A percentile compares a stretch with the other conserved stretches of the same genome.
Evolutionary conservation across 2,113 vertebrate species (phyloP).

Genomic region (Callocephalon fimbriatum): DNA sequence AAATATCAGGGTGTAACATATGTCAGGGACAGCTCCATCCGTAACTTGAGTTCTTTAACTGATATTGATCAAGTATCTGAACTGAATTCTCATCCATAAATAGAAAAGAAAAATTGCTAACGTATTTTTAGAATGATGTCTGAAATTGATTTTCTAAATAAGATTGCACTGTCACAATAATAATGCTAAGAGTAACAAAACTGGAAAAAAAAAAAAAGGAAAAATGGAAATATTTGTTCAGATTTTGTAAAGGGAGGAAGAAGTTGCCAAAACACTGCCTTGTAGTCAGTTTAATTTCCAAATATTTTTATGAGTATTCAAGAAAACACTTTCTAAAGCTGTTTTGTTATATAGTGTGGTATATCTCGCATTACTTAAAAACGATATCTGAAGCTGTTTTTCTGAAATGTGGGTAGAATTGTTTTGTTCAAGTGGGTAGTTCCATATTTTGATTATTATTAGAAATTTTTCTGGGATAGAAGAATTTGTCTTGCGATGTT

Average conservation of each 20-base stretch:
- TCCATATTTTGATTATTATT: not conserved
- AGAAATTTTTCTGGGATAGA: not conserved
- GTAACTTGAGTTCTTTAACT: not conserved
- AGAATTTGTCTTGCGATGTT: not conserved
- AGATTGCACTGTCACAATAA: fast-evolving
- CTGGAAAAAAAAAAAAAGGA: not conserved
- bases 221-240: not conserved
- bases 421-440: not conserved
- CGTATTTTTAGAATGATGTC: not conserved
- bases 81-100: not conserved
- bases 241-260: not conserved
- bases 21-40: not conserved
- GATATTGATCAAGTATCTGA: not conserved
- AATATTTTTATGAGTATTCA: not conserved
- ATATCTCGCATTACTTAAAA: not conserved
- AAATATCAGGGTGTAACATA: not conserved
- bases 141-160: not conserved
- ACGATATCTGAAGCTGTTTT: not conserved
- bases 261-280: not conserved
- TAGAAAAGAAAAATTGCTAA: not conserved
- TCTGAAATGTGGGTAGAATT: not conserved
- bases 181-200: not conserved
- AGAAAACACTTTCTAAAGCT: not conserved
- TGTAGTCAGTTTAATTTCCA: not conserved
- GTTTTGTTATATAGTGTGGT: not conserved